Percentiles rank a stretch among this genome's conserved stretches.
phyloP scores from a whole-genome alignment of 2,797 vertebrate genomes.

The Percopsis omiscomaycus region DNA sequence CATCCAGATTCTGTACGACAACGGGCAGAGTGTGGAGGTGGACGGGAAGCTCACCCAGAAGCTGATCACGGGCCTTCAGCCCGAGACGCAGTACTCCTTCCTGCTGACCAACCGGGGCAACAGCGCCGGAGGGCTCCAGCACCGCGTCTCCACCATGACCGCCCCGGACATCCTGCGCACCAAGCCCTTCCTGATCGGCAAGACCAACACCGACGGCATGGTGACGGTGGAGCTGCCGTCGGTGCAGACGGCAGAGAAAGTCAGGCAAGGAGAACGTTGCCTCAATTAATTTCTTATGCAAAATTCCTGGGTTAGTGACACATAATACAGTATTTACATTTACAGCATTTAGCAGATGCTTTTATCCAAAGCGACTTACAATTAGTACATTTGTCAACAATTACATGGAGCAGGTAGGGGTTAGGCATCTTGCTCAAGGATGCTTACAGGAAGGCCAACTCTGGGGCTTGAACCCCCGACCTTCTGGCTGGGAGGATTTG shows the following conservation, averaged over 20 bases:
- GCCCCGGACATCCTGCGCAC: conserved; percentile 92
- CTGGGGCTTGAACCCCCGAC: too few species aligned
- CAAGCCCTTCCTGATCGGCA: conserved; percentile 91
- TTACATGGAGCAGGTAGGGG: too few species aligned
- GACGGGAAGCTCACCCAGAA: conserved; percentile 95
- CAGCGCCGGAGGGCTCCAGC: conserved; percentile 95
- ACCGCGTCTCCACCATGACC: conserved; percentile 93
- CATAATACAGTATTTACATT: too few species aligned
- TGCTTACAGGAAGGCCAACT: too few species aligned
- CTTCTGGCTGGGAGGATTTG: too few species aligned
- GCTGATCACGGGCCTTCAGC: conserved; percentile 93
- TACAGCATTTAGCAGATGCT: too few species aligned
- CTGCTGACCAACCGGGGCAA: conserved; percentile 97
- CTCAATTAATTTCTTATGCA: neutral
- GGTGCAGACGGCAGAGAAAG: conserved; percentile 90
- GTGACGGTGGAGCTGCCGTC: conserved; percentile 91
- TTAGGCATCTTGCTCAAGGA: too few species aligned
- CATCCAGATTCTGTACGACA: conserved; percentile 93
- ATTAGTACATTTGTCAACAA: too few species aligned
- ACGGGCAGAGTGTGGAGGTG: conserved; percentile 96
- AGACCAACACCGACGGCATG: conserved; percentile 95
- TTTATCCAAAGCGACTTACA: too few species aligned
- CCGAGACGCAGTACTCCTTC: conserved; percentile 96
- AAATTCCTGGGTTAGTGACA: neutral
- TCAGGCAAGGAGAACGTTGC: conserved; percentile 76